These are phyloP conservation scores for Vulpes lagopus DNA, from an alignment of 2,113 vertebrate genomes.

Conservation along the genomic window DNA sequence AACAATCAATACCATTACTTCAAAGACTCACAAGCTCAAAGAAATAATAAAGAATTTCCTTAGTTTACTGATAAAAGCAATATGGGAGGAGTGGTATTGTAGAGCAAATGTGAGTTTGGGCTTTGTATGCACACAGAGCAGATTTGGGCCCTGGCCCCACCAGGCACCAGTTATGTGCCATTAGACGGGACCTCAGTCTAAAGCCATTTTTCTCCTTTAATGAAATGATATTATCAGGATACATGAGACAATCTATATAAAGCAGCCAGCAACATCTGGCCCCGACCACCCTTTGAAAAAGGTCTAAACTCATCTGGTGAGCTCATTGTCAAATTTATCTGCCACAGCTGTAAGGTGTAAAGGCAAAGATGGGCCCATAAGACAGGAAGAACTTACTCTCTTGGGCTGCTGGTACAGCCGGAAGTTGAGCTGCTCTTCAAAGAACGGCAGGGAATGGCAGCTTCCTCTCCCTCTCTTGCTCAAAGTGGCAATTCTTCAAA, in stretches of 20 bases:
- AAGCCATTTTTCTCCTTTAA: not conserved
- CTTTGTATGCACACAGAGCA: too few relatives aligned
- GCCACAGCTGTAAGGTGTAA: not conserved
- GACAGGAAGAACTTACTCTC: not conserved
- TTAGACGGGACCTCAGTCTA: not conserved
- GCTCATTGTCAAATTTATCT: conserved; percentile 19
- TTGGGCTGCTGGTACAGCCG: not conserved
- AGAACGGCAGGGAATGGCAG: not conserved
- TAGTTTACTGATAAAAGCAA: not conserved
- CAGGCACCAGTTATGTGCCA: rapidly evolving
- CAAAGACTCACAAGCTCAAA: not conserved
- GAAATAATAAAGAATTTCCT: not conserved
- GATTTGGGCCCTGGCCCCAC: not conserved
- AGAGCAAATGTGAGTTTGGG: not conserved
- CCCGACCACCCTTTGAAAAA: not conserved
- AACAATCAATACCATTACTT: not conserved
- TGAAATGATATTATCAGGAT: not conserved
- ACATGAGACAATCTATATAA: not conserved
- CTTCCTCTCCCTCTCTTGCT: not conserved
- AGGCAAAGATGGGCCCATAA: not conserved
- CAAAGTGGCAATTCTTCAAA: not conserved
- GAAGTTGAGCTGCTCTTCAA: not conserved
- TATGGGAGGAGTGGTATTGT: too few relatives aligned
- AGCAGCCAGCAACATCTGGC: not conserved
- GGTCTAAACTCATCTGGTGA: conserved; percentile 15